These are phyloP conservation scores for Callospermophilus lateralis DNA, from an alignment of 2,113 vertebrate genomes.

Conservation along the genomic window DNA sequence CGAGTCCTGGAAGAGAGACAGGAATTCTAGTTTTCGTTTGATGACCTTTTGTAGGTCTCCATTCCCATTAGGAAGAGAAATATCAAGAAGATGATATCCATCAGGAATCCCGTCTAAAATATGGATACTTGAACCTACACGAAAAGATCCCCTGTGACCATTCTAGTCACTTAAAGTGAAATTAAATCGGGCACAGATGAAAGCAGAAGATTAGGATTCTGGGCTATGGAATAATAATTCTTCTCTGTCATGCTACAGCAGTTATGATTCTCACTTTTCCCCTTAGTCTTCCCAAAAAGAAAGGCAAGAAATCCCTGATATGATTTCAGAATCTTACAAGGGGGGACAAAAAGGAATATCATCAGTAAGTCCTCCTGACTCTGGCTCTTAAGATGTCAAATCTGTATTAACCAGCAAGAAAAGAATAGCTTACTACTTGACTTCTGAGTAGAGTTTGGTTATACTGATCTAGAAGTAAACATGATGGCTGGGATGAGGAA, in stretches of 20 bases:
- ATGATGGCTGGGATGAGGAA: background rate
- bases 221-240: background rate
- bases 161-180: background rate
- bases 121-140: background rate
- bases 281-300: background rate
- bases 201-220: background rate
- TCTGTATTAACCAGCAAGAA: background rate
- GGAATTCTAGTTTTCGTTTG: background rate
- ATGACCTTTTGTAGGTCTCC: background rate
- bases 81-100: background rate
- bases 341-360: background rate
- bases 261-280: background rate
- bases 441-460: background rate
- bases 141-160: background rate
- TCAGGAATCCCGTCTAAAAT: background rate
- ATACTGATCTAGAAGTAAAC: background rate
- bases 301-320: background rate
- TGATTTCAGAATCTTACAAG: background rate
- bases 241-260: background rate
- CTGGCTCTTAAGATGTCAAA: background rate
- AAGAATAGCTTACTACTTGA: background rate
- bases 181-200: constrained; percentile 14
- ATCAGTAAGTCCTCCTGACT: background rate
- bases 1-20: background rate
- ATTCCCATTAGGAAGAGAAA: background rate